phyloP scores from a whole-genome alignment of 2,797 vertebrate species.

The Bradypus variegatus region DNA sequence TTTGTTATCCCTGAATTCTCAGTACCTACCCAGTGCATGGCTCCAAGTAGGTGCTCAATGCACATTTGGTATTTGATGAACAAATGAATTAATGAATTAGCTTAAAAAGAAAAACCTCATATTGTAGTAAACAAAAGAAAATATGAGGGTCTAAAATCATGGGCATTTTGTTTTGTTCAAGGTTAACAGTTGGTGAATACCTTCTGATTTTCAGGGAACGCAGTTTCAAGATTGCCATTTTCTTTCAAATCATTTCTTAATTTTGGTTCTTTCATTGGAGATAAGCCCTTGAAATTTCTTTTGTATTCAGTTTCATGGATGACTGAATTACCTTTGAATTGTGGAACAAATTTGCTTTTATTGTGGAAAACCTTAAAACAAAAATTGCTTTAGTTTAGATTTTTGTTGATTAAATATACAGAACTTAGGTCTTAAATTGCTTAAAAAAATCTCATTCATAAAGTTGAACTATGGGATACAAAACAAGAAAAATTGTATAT shows the following conservation, averaged over 20 bases:
- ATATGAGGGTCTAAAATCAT: neutral
- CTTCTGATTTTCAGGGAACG: constrained; percentile 65
- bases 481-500: constrained; percentile 24
- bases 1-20: neutral
- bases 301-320: constrained; percentile 75
- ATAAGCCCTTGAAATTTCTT: constrained; percentile 74
- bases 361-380: constrained; percentile 75
- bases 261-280: constrained; percentile 69
- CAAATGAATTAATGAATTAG: neutral
- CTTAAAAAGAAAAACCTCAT: neutral
- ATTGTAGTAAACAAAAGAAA: neutral
- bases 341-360: constrained; percentile 70
- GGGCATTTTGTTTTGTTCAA: neutral
- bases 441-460: neutral
- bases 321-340: constrained; percentile 69
- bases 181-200: constrained; percentile 26
- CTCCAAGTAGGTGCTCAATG: neutral
- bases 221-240: constrained; percentile 56
- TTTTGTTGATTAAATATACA: constrained; percentile 45
- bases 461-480: constrained; percentile 17
- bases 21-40: neutral
- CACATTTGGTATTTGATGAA: neutral
- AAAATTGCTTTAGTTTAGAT: constrained; percentile 43
- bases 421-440: constrained; percentile 32
- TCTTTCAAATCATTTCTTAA: constrained; percentile 71